Base-by-base conservation (phyloP, 2,797 vertebrate species). In the Meda fulgida region DNA sequence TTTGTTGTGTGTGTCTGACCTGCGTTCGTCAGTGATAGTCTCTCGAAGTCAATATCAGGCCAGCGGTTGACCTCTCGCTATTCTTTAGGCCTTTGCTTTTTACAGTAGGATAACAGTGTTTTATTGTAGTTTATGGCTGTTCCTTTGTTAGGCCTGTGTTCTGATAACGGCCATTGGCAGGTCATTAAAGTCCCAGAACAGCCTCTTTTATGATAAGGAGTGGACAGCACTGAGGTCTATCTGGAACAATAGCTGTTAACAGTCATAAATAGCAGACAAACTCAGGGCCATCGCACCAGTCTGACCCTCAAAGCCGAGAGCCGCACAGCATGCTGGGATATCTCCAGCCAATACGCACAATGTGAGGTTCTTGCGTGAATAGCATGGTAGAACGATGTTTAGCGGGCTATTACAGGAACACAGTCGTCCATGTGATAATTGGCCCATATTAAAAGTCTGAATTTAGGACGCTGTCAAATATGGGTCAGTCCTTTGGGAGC, bases 1-100 rank as follows among this genome's bases (percentile, higher is more conserved):
- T 94, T 93, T 93, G 91, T 1, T 46, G 13, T 46, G 43, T 92
- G 93, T 93, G 91, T 91, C 91, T 94, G 93, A 94, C 94, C 93
- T 86, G 91, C 87, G 93, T 92, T 93, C 92, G 93, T 92, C 92
- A 91, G 90, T 86, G 70, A 91, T 92, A 91, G 92, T 94, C 92
- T 93, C 89, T 89, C 91, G 91, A 93, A 95, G 94, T 95, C 94
- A 94, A 95, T 93, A 95, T 94, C 94, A 92, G 92, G n/a, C n/a
- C 55, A 5, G 55, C 93, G 90, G 91, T 92, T 93, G 93, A 94
- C 94, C 93, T 94, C 93, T 94, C 91, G 91, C 90, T 92, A 87
- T 90, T 92, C 91, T 92, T 92, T 90, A 87, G 89, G 89, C 91
- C 92, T 91, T 91, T 93, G 92, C 92, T 95, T 94, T 91, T 94